phyloP scores from a whole-genome alignment of 2,797 vertebrate genomes.

The Tiaroga cobitis region DNA sequence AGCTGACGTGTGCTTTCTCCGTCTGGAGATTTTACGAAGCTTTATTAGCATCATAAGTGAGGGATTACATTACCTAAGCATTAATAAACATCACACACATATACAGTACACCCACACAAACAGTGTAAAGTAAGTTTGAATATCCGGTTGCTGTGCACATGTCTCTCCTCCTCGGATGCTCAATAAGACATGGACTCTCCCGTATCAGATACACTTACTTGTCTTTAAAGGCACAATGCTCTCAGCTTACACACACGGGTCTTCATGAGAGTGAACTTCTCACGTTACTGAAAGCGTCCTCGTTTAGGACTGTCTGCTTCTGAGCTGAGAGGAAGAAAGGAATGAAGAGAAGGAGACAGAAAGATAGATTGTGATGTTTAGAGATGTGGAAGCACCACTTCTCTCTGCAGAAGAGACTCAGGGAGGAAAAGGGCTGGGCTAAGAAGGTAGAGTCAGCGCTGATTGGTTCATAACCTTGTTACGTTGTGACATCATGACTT shows the following conservation, averaged over 20 bases:
- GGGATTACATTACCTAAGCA: slow-evolving; percentile 48
- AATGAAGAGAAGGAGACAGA: background rate
- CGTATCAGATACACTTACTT: slow-evolving; percentile 20
- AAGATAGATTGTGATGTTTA: background rate
- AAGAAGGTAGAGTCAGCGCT: slow-evolving; percentile 30
- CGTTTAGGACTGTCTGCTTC: slow-evolving; percentile 16
- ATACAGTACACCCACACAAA: background rate
- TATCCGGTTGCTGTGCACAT: slow-evolving; percentile 1
- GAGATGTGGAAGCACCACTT: slow-evolving; percentile 48
- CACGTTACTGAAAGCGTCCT: slow-evolving; percentile 27
- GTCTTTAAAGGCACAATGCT: slow-evolving; percentile 28
- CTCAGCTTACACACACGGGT: slow-evolving; percentile 25
- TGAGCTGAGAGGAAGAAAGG: background rate
- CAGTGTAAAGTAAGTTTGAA: background rate
- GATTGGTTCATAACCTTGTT: slow-evolving; percentile 28
- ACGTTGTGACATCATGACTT: slow-evolving; percentile 12
- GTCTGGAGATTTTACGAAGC: slow-evolving; percentile 15
- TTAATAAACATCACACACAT: slow-evolving; percentile 60
- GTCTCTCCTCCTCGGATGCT: slow-evolving; percentile 19
- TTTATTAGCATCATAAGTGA: slow-evolving; percentile 53
- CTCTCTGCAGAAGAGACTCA: slow-evolving; percentile 47
- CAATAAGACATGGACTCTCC: slow-evolving; percentile 41
- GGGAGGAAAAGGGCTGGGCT: slow-evolving; percentile 38
- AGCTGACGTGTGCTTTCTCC: slow-evolving; percentile 12
- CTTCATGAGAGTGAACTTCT: slow-evolving; percentile 33